Evolutionary conservation across 2,113 vertebrate genomes (phyloP), one percentile per base, ranked within the genome.

Genomic region (Vidua macroura): DNA sequence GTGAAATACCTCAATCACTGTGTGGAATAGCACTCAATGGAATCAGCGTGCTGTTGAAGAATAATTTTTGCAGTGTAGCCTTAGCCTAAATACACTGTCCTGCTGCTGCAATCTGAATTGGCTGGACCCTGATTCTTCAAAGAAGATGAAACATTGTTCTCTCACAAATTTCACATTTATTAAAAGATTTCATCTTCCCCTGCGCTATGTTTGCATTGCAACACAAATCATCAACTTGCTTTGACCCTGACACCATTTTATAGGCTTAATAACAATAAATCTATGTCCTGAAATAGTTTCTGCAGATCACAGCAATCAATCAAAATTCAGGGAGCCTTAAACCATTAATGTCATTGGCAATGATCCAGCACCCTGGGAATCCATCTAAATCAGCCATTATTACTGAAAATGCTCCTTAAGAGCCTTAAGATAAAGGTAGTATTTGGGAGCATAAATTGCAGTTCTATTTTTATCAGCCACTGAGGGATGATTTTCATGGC

Each of bases 291-390:
- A 98, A 98, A 98, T 98, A 98, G 97, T 97, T 98, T 97, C 79
- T 96, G 70, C 92, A 98, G 97, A 98, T 98, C 98, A 98, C 63
- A 91, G 90, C 94, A 97, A 98, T 98, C 98, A 98, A 98, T 98
- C 98, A 98, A 97, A 97, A 97, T 98, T 98, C 97, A 97, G 97
- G 88, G 97, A 97, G 88, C 96, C 97, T 96, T 96, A 97, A 97
- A 98, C 97, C 96, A 98, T 98, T 98, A 98, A 97, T 98, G 97
- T 97, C 97, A 98, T 97, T 96, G 83, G 95, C 96, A 97, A 96
- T 97, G 97, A 97, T 97, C 96, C 96, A 97, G 93, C 94, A 94
- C 96, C 93, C 90, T 68, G 43, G 95, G 97, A 97, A 97, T 98
- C 97, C 97, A 98, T 98, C 98, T 97, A 98, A 97, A 98, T 98